A percentile compares a stretch with the other conserved stretches of the same genome.
phyloP scores from a whole-genome alignment of 2,113 vertebrate species.

The Orthonyx spaldingii region DNA sequence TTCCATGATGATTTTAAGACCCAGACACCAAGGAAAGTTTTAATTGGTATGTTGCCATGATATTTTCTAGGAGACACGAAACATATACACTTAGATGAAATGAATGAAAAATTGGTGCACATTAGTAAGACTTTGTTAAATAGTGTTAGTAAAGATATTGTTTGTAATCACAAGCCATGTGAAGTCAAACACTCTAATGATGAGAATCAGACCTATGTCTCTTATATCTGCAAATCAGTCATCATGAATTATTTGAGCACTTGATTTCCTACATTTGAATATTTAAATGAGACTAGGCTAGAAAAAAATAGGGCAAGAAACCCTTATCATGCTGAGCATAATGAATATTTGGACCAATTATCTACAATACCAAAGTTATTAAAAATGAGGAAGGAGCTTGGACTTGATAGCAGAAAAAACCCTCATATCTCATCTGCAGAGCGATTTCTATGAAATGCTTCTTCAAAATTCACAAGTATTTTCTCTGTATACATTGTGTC shows the following conservation, averaged over 20 bases:
- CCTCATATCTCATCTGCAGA: background rate
- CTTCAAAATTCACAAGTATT: background rate
- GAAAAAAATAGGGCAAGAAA: background rate
- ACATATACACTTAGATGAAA: background rate
- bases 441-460: background rate
- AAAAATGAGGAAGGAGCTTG: background rate
- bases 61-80: background rate
- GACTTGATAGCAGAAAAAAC: background rate
- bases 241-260: background rate
- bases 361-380: background rate
- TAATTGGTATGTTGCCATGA: background rate
- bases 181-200: background rate
- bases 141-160: background rate
- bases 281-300: background rate
- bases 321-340: background rate
- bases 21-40: background rate
- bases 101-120: background rate
- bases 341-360: background rate
- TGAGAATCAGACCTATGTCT: background rate
- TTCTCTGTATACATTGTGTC: background rate
- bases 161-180: background rate
- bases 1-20: background rate
- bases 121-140: background rate
- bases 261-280: background rate
- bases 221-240: background rate